These are phyloP conservation scores for Pristis pectinata DNA, from an alignment of 2,797 vertebrate species.

Conservation along the genomic window DNA sequence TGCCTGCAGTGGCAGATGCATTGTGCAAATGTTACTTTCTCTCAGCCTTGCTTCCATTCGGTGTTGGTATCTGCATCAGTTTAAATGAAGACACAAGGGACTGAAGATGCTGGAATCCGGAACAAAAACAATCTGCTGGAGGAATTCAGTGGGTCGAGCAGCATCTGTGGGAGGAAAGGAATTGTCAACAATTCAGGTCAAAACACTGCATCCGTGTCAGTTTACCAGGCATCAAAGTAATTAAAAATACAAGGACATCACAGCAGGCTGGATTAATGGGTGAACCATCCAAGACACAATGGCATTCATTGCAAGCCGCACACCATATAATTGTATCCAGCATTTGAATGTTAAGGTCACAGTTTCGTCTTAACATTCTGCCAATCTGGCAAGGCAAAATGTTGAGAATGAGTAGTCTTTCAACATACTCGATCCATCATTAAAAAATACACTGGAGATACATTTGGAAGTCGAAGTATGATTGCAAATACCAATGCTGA, in stretches of 20 bases:
- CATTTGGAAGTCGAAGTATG: too few species aligned
- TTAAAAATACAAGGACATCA: conserved; percentile 43
- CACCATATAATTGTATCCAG: conserved; percentile 35
- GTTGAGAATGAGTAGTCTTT: conserved; percentile 47
- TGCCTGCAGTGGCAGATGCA: neutral
- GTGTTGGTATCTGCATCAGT: too few species aligned
- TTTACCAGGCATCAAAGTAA: conserved; percentile 46
- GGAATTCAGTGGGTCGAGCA: too few species aligned
- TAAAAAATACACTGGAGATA: too few species aligned
- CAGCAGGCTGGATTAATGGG: conserved; percentile 25
- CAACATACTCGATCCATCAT: conserved; percentile 39
- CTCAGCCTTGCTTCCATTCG: conserved; percentile 17
- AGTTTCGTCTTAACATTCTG: conserved; percentile 44
- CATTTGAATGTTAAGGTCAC: conserved; percentile 41
- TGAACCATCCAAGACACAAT: conserved; percentile 45
- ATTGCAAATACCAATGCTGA: neutral
- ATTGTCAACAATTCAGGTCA: too few species aligned
- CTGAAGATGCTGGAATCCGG: too few species aligned
- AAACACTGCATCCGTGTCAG: conserved; percentile 40
- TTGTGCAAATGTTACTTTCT: neutral
- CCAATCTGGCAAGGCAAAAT: conserved; percentile 42
- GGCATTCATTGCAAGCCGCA: conserved; percentile 42
- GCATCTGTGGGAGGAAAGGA: too few species aligned
- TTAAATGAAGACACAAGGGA: too few species aligned
- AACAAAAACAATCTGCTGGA: too few species aligned